Evolutionary conservation across 2,888 invertebrate species (phyloP).

Genomic region (Prosapia bicincta): DNA sequence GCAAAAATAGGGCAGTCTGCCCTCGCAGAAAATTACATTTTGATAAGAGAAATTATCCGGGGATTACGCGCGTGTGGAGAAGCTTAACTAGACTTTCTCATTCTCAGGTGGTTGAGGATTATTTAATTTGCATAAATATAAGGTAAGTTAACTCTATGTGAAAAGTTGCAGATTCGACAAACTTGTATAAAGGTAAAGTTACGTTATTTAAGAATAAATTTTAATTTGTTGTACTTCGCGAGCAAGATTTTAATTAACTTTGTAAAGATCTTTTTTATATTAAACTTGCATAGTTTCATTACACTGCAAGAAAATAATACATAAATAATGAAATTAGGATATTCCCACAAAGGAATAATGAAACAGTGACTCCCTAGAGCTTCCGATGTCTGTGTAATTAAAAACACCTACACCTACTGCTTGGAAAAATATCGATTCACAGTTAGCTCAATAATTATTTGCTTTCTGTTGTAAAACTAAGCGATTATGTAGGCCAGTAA

Average conservation of each 20-base stretch:
- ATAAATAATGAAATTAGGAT: no score
- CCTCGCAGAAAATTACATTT: neutral
- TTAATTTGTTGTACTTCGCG: neutral
- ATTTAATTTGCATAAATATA: neutral
- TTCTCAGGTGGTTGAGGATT: neutral
- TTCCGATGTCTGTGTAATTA: no score
- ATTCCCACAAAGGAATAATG: no score
- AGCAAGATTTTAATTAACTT: neutral
- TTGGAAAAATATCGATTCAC: no score
- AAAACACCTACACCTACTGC: no score
- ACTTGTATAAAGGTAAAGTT: neutral
- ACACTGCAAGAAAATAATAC: no score
- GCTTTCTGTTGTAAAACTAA: no score
- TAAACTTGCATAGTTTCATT: no score
- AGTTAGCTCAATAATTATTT: no score
- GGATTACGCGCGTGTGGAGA: neutral
- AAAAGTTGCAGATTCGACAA: neutral
- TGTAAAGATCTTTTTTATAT: neutral
- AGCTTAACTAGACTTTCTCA: neutral
- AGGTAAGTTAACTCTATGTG: neutral
- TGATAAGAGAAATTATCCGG: neutral
- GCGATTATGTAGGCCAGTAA: no score
- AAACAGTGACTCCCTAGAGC: no score
- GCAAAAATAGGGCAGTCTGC: neutral
- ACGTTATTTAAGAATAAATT: neutral